phyloP scores from a whole-genome alignment of 2,113 vertebrate genomes.

The Mus pahari region DNA sequence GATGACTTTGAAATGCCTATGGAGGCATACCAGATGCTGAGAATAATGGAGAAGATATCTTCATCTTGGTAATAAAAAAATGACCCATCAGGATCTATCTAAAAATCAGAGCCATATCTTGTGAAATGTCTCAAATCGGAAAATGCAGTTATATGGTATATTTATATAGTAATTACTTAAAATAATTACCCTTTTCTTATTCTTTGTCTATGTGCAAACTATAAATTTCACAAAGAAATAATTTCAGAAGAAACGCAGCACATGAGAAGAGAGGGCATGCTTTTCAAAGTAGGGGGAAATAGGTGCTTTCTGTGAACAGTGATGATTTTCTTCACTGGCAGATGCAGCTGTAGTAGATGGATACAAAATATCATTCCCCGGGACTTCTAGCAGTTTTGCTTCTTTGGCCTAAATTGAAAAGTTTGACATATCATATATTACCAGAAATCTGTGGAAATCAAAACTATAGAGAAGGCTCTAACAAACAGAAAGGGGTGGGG shows the following conservation, averaged over 20 bases:
- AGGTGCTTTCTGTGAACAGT: not conserved
- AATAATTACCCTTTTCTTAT: not conserved
- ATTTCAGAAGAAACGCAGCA: constrained; percentile 7
- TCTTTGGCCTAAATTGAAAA: constrained; percentile 30
- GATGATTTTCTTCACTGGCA: not conserved
- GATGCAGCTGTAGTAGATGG: not conserved
- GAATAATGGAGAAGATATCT: not conserved
- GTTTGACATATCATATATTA: not conserved
- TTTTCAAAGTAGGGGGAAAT: not conserved
- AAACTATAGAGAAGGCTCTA: constrained; percentile 28
- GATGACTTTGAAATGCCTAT: constrained; percentile 11
- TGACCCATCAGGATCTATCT: not conserved
- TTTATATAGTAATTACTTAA: constrained; percentile 57
- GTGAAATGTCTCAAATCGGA: not conserved
- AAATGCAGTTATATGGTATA: not conserved
- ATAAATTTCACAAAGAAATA: not conserved
- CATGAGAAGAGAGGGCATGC: not conserved
- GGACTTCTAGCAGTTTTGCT: not conserved
- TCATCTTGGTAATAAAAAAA: constrained; percentile 26
- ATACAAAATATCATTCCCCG: not conserved
- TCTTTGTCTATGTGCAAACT: not conserved
- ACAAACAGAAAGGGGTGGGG: not conserved
- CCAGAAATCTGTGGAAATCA: not conserved
- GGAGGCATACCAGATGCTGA: not conserved
- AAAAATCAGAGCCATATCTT: constrained; percentile 36